These are phyloP conservation scores for Microctonus hyperodae DNA, from an alignment of 2,888 invertebrate species.

Conservation along the genomic window DNA sequence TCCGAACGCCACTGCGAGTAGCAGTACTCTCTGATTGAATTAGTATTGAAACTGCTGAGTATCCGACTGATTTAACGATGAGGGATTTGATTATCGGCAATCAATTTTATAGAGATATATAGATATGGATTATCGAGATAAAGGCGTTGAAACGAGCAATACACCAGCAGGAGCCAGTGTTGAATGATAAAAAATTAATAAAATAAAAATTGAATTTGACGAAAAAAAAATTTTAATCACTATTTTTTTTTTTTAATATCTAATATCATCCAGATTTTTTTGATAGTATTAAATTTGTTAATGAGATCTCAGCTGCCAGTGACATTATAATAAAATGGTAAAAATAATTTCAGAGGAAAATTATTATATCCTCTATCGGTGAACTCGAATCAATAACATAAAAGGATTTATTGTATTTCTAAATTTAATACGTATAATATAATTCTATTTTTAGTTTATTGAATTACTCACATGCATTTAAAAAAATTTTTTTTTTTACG, in stretches of 20 bases:
- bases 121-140: background rate
- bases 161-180: background rate
- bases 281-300: too few species aligned
- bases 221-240: too few species aligned
- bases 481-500: background rate
- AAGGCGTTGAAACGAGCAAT: background rate
- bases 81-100: conserved; percentile 51
- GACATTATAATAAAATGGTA: too few species aligned
- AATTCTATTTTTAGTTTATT: background rate
- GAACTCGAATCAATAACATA: too few species aligned
- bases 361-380: too few species aligned
- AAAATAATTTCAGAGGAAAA: too few species aligned
- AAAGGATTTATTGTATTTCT: background rate
- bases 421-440: background rate
- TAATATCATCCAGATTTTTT: too few species aligned
- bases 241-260: background rate
- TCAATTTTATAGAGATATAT: conserved; percentile 42
- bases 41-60: conserved; percentile 44
- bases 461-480: background rate
- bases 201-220: background rate
- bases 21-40: conserved; percentile 41
- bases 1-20: background rate
- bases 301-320: background rate
- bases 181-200: background rate
- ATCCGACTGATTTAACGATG: conserved; percentile 29